Conservation (phyloP, 2,888 invertebrate genomes). For the Thera britannica region DNA sequence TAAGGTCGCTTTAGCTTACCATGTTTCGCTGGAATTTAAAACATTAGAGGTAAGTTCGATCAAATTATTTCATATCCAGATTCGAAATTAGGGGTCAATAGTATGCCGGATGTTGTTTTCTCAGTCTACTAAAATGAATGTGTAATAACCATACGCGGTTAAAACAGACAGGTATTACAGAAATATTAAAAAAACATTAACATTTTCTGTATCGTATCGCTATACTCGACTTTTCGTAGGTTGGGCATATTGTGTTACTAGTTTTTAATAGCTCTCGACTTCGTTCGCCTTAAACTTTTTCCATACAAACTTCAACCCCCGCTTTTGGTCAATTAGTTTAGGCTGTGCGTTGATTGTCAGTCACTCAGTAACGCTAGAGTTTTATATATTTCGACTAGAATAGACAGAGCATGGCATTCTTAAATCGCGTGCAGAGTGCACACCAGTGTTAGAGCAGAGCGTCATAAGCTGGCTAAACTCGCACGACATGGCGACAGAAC, state of each 20-base stretch:
- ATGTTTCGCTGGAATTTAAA: conserved; percentile 19
- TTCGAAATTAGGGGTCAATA: conserved; percentile 53
- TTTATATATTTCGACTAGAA: too few species aligned
- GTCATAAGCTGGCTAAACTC: conserved; percentile 27
- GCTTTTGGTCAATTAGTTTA: too few species aligned
- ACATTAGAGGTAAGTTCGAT: conserved; percentile 29
- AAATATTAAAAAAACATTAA: not conserved
- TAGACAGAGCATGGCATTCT: not conserved
- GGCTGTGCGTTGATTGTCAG: too few species aligned
- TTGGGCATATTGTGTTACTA: too few species aligned
- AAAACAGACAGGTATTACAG: not conserved
- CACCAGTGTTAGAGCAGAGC: conserved; percentile 32
- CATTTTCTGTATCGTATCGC: not conserved
- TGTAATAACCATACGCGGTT: not conserved
- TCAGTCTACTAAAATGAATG: conserved; percentile 17
- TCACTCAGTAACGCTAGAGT: too few species aligned
- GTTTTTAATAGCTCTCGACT: too few species aligned
- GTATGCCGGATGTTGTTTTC: conserved; percentile 51
- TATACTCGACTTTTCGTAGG: not conserved
- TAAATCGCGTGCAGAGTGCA: conserved; percentile 37
- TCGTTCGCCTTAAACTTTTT: too few species aligned
- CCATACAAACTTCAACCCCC: too few species aligned
- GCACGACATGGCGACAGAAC: conserved; percentile 52
- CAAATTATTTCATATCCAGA: conserved; percentile 35
- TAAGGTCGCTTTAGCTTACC: conserved; percentile 45